Conservation (phyloP, 1,140 invertebrate species). For the Drosophila nasuta region DNA sequence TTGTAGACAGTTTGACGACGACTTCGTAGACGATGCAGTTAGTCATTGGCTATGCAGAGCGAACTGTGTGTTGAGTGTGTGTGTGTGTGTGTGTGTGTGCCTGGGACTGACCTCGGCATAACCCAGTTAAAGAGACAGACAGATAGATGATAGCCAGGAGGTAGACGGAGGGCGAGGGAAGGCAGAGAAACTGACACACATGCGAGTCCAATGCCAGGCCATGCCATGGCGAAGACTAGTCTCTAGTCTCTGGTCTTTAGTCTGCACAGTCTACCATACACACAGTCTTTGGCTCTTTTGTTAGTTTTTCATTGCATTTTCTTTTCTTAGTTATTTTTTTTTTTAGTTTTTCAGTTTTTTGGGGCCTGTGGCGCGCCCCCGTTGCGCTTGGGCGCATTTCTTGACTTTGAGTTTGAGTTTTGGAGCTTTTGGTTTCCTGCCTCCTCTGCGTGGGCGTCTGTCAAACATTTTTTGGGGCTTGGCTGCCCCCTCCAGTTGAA, state of each 20-base stretch:
- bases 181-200: conserved; percentile 18
- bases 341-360: conserved; percentile 3
- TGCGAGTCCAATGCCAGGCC: conserved; percentile 44
- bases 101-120: conserved; percentile 60
- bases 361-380: conserved; percentile 56
- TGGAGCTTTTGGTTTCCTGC: conserved; percentile 62
- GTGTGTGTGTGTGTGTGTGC: conserved; percentile 10
- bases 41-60: conserved; percentile 68
- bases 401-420: conserved; percentile 64
- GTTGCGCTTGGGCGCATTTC: conserved; percentile 72
- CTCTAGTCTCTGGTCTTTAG: conserved; percentile 15
- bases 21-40: conserved; percentile 45
- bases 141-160: not conserved
- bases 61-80: conserved; percentile 1
- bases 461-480: conserved; percentile 43
- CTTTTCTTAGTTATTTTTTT: not conserved
- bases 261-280: not conserved
- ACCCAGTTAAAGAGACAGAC: conserved; percentile 37
- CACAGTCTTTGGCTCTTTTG: not conserved
- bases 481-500: conserved; percentile 40
- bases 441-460: conserved; percentile 65
- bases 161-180: not conserved
- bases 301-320: not conserved
- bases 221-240: conserved; percentile 24
- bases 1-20: conserved; percentile 76